phyloP scores from a whole-genome alignment of 2,888 invertebrate species.

The Gerris lacustris region DNA sequence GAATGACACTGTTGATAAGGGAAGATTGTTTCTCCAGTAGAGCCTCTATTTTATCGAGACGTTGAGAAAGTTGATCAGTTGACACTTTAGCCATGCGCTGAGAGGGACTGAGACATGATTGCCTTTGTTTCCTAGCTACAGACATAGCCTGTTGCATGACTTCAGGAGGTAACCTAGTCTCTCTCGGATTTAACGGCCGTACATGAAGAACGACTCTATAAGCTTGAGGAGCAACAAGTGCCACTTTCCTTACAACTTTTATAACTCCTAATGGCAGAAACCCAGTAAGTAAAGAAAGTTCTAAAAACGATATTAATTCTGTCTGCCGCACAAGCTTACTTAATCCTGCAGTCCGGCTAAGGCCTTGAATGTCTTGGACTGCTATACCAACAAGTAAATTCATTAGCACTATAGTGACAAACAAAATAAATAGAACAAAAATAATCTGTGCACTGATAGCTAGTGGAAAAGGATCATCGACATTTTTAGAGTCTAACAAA shows the following conservation, averaged over 20 bases:
- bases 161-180: conserved; percentile 64
- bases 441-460: conserved; percentile 72
- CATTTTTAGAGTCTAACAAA: conserved; percentile 50
- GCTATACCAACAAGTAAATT: conserved; percentile 76
- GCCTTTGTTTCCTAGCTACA: conserved; percentile 49
- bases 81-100: background rate
- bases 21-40: conserved; percentile 22
- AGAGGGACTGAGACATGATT: background rate
- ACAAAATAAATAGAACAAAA: conserved; percentile 65
- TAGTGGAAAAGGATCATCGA: conserved; percentile 38
- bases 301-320: conserved; percentile 75
- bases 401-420: conserved; percentile 76
- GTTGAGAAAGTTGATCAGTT: conserved; percentile 18
- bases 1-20: background rate
- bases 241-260: conserved; percentile 63
- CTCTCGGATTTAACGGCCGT: conserved; percentile 69
- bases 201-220: conserved; percentile 70
- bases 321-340: conserved; percentile 74
- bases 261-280: conserved; percentile 58
- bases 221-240: conserved; percentile 66
- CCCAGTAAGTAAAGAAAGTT: conserved; percentile 65
- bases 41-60: conserved; percentile 22
- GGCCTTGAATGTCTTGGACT: conserved; percentile 74
- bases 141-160: conserved; percentile 70
- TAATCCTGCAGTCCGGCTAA: conserved; percentile 71